Percentiles rank a stretch among this genome's conserved stretches.
These are phyloP conservation scores for Raja brachyura DNA, from an alignment of 2,113 vertebrate species.

Conservation along the genomic window DNA sequence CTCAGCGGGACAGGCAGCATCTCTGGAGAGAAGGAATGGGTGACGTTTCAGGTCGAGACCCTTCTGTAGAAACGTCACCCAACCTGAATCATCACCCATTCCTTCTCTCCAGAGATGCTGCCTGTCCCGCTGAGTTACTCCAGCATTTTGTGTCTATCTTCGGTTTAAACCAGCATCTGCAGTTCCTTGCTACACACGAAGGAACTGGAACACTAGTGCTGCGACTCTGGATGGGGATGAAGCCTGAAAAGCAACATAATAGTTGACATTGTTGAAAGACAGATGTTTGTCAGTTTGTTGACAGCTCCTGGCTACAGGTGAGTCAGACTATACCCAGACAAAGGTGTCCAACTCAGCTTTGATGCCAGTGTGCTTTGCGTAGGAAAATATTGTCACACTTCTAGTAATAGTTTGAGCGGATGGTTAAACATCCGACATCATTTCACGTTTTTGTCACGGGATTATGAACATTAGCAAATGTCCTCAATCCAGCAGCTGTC, in stretches of 20 bases:
- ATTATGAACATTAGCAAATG: neutral
- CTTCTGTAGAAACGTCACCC: no score
- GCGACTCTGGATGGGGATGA: no score
- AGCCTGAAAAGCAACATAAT: neutral
- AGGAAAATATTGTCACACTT: neutral
- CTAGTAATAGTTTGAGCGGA: neutral
- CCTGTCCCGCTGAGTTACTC: no score
- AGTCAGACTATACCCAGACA: neutral
- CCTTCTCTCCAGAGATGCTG: no score
- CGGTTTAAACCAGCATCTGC: no score
- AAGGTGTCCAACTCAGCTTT: neutral
- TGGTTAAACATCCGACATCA: neutral
- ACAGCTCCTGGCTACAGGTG: neutral
- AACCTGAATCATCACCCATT: no score
- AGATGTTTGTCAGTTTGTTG: neutral
- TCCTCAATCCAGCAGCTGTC: neutral
- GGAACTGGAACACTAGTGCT: neutral
- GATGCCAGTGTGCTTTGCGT: neutral
- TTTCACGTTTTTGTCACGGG: neutral
- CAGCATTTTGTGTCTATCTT: no score
- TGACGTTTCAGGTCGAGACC: no score
- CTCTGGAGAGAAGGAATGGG: no score
- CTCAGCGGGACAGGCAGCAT: no score
- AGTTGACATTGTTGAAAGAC: neutral
- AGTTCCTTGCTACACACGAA: neutral